These are phyloP conservation scores for Agrochola lota DNA, from an alignment of 2,888 invertebrate species.

Conservation along the genomic window DNA sequence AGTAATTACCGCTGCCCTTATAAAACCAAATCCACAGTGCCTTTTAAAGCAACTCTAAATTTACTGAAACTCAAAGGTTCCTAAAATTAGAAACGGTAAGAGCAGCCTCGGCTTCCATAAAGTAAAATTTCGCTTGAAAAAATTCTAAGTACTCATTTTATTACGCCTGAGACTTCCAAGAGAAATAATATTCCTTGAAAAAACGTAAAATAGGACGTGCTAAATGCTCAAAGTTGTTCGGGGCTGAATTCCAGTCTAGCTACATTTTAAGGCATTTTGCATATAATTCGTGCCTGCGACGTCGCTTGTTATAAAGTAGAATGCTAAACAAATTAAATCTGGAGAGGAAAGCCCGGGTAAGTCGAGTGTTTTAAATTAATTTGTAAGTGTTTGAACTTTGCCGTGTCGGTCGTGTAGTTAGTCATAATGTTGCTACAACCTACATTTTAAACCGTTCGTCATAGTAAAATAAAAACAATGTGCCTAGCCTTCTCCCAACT, in stretches of 20 bases:
- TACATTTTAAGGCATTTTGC: conserved; percentile 48
- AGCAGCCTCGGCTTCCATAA: conserved; percentile 28
- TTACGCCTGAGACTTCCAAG: conserved; percentile 47
- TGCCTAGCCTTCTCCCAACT: too few relatives aligned
- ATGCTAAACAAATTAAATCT: conserved; percentile 58
- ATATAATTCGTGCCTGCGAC: conserved; percentile 48
- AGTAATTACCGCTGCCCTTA: conserved; percentile 44
- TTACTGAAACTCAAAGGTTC: conserved; percentile 53
- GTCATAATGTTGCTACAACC: conserved; percentile 11
- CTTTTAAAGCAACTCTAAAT: conserved; percentile 56
- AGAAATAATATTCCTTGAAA: conserved; percentile 57
- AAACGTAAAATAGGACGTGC: conserved; percentile 46
- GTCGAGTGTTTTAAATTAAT: conserved; percentile 52
- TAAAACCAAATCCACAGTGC: conserved; percentile 41
- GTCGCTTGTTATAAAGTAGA: conserved; percentile 49
- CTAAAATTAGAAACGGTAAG: conserved; percentile 47
- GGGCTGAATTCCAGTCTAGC: conserved; percentile 25
- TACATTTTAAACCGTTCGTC: conserved; percentile 10
- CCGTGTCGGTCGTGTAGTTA: conserved; percentile 20
- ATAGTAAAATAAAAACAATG: not conserved
- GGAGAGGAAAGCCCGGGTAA: conserved; percentile 15
- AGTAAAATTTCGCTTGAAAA: conserved; percentile 54
- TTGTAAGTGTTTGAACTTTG: conserved; percentile 49
- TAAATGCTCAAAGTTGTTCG: conserved; percentile 52
- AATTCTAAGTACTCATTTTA: conserved; percentile 59